Evolutionary conservation across 2,797 vertebrate species (phyloP).

Genomic region (Notamacropus eugenii): DNA sequence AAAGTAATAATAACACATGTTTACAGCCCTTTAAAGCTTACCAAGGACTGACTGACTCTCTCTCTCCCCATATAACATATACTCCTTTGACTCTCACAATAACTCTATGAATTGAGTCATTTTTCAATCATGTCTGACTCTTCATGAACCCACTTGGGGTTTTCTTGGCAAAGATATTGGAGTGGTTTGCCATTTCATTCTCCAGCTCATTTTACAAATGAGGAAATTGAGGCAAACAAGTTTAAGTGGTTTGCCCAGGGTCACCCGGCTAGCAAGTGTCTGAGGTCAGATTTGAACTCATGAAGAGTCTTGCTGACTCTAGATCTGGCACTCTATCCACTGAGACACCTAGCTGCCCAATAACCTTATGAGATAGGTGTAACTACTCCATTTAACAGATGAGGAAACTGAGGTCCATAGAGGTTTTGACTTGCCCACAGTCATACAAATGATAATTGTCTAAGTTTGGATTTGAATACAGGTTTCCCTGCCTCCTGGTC

Average conservation of each 20-base stretch:
- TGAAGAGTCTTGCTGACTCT: too few species aligned
- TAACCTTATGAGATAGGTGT: not conserved
- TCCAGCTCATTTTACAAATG: not conserved
- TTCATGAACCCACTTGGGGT: too few species aligned
- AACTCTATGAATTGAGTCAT: too few species aligned
- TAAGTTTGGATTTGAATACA: not conserved
- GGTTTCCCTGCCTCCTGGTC: not conserved
- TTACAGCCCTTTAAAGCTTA: not conserved
- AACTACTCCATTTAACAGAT: not conserved
- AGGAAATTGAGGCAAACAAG: not conserved
- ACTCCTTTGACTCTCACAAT: not conserved
- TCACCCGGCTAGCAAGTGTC: not conserved
- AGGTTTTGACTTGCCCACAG: not conserved
- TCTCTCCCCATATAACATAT: too few species aligned
- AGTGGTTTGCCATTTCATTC: not conserved
- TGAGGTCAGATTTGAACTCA: not conserved
- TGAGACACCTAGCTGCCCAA: not conserved
- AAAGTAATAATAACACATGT: not conserved
- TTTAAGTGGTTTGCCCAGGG: too few species aligned
- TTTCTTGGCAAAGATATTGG: not conserved
- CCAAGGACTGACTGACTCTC: too few species aligned
- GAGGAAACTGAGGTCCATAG: not conserved
- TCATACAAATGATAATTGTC: not conserved
- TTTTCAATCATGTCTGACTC: too few species aligned
- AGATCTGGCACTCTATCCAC: not conserved